These are phyloP conservation scores for Argyra leucocephala DNA, from an alignment of 2,888 invertebrate genomes.

Conservation along the genomic window DNA sequence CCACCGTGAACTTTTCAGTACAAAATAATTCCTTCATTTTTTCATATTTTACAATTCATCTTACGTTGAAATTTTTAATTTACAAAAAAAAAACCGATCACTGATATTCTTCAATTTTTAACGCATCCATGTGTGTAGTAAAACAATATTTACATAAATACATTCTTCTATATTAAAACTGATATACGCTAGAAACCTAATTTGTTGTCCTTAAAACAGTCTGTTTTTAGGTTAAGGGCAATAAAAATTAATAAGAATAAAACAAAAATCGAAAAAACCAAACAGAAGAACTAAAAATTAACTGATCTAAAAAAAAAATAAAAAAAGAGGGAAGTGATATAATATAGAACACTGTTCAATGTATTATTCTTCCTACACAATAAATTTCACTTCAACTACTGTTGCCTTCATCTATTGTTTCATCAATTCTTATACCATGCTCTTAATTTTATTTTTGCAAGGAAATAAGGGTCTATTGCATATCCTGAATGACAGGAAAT, in stretches of 20 bases:
- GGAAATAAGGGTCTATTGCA: constrained; percentile 6
- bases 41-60: no score
- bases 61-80: no score
- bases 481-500: constrained; percentile 6
- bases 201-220: neutral
- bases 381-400: neutral
- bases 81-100: no score
- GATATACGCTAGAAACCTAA: neutral
- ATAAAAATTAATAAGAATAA: neutral
- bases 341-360: neutral
- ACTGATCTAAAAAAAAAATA: neutral
- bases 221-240: neutral
- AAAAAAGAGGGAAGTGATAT: neutral
- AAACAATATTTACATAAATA: no score
- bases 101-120: no score
- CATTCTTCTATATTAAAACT: neutral
- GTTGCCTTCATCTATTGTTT: neutral
- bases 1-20: no score
- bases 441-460: neutral
- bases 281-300: neutral
- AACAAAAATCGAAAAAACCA: neutral
- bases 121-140: no score
- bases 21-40: no score
- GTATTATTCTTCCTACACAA: neutral
- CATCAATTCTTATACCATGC: neutral